A percentile compares a stretch with the other conserved stretches of the same genome.
Conservation (phyloP, 2,113 vertebrate genomes). For the Trochalopteron elliotii region DNA sequence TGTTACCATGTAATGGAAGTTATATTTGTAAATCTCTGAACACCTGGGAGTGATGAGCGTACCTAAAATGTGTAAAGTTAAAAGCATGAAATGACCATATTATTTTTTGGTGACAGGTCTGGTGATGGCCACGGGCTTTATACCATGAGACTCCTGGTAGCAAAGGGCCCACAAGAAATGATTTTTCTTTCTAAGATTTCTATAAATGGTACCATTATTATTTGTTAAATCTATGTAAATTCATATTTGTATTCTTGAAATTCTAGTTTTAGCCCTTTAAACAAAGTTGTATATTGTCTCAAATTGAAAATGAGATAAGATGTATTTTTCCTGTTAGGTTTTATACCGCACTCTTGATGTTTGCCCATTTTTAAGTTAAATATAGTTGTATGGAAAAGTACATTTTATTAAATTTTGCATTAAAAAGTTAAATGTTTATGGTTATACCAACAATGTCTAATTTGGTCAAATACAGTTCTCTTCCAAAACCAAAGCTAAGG, state of each 20-base stretch:
- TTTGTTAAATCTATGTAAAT: conserved; percentile 75
- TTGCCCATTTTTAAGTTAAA: conserved; percentile 71
- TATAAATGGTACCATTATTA: conserved; percentile 74
- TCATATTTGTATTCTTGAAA: conserved; percentile 73
- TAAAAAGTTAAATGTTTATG: conserved; percentile 68
- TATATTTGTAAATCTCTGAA: conserved; percentile 65
- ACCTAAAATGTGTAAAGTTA: conserved; percentile 64
- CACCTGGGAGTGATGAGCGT: background rate
- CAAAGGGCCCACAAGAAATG: conserved; percentile 58
- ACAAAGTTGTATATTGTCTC: conserved; percentile 75
- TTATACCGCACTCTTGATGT: conserved; percentile 71
- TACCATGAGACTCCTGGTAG: conserved; percentile 68
- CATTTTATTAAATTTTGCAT: conserved; percentile 70
- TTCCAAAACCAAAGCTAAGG: conserved; percentile 73
- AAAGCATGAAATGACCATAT: conserved; percentile 60
- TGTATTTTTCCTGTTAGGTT: conserved; percentile 74
- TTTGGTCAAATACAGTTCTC: conserved; percentile 70
- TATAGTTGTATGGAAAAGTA: conserved; percentile 65
- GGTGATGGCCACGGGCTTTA: conserved; percentile 61
- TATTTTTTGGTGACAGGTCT: conserved; percentile 69
- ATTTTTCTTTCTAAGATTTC: conserved; percentile 72
- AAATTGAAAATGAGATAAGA: conserved; percentile 73
- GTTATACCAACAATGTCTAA: conserved; percentile 69
- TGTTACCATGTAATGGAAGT: conserved; percentile 75
- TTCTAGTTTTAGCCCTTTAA: conserved; percentile 74